Conservation (phyloP, 2,113 vertebrate genomes). For the Melanerpes formicivorus region DNA sequence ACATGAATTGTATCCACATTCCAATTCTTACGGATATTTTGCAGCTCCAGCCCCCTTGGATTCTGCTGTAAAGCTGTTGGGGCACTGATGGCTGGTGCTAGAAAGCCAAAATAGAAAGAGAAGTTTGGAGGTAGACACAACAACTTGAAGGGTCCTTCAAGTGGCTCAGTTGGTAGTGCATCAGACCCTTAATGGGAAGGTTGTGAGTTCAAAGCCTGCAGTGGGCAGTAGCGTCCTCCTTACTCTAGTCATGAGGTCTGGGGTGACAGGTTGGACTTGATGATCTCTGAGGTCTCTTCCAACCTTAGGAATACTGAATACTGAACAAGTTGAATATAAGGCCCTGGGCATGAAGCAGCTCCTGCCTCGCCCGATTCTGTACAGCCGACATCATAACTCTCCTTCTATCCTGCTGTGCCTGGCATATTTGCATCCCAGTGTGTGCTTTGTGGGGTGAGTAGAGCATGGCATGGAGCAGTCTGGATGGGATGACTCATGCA, state of each 20-base stretch:
- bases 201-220: no score
- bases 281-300: no score
- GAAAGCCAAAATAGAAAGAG: background rate
- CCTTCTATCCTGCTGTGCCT: constrained; percentile 18
- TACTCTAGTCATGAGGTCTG: no score
- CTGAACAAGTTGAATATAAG: background rate
- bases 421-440: background rate
- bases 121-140: background rate
- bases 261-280: no score
- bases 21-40: background rate
- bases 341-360: background rate
- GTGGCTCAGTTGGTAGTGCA: no score
- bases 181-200: no score
- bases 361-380: background rate
- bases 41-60: background rate
- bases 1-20: background rate
- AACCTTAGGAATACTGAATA: no score
- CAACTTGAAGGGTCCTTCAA: no score
- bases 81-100: background rate
- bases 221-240: no score
- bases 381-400: background rate
- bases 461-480: background rate
- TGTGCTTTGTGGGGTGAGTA: constrained; percentile 1
- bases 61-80: background rate
- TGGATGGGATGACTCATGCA: background rate